Conservation (phyloP, 2,888 invertebrate genomes). For the Prosapia bicincta region DNA sequence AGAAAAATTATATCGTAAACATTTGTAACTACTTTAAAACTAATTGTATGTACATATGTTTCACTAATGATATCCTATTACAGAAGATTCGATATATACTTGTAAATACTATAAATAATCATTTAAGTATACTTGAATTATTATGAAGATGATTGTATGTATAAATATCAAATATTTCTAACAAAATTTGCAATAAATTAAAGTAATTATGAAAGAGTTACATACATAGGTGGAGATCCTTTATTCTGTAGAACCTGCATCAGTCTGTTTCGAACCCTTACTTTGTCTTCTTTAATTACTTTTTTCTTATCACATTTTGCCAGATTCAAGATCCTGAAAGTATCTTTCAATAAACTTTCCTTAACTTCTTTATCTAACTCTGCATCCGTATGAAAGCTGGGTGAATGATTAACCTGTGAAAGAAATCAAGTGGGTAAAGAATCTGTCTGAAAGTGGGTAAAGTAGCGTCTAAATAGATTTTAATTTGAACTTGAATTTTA, state of each 20-base stretch:
- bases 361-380: constrained; percentile 83
- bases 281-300: constrained; percentile 69
- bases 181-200: too few relatives aligned
- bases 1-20: too few relatives aligned
- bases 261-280: constrained; percentile 65
- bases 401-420: constrained; percentile 81
- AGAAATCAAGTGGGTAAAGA: too few relatives aligned
- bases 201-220: not conserved
- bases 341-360: constrained; percentile 71
- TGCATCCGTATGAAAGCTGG: constrained; percentile 89
- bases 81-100: too few relatives aligned
- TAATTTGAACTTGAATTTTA: too few relatives aligned
- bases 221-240: not conserved
- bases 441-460: too few relatives aligned
- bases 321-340: constrained; percentile 73
- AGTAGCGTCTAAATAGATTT: too few relatives aligned
- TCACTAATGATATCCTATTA: too few relatives aligned
- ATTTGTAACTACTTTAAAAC: too few relatives aligned
- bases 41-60: too few relatives aligned
- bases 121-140: not conserved
- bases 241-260: constrained; percentile 48
- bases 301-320: constrained; percentile 70
- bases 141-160: not conserved
- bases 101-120: too few relatives aligned
- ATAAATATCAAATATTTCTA: too few relatives aligned